Conservation (phyloP, 2,888 invertebrate genomes). For the Asteroscopus sphinx region DNA sequence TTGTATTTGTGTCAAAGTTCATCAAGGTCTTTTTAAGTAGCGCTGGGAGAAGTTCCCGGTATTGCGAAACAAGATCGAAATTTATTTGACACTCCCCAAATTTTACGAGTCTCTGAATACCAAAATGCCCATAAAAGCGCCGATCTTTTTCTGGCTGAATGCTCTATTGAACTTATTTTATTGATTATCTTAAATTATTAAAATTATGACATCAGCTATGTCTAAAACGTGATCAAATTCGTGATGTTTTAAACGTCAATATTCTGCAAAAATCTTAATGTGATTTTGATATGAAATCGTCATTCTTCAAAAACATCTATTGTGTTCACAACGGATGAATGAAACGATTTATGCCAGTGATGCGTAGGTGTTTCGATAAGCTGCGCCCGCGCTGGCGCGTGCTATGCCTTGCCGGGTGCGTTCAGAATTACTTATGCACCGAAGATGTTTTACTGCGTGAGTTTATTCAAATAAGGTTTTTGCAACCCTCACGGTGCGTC, state of each 20-base stretch:
- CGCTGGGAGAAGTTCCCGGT: slow-evolving; percentile 26
- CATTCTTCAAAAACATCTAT: slow-evolving; percentile 56
- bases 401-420: slow-evolving; percentile 62
- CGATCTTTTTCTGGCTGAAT: slow-evolving; percentile 8
- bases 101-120: slow-evolving; percentile 18
- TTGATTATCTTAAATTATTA: background rate
- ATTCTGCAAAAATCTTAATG: slow-evolving; percentile 9
- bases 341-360: slow-evolving; percentile 57
- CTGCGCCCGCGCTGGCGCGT: slow-evolving; percentile 60
- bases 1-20: slow-evolving; percentile 83
- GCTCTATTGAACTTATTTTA: background rate
- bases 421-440: slow-evolving; percentile 74
- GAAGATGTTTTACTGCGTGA: slow-evolving; percentile 64
- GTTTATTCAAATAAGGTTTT: slow-evolving; percentile 77
- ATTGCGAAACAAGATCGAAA: slow-evolving; percentile 23
- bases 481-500: slow-evolving; percentile 66
- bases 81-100: slow-evolving; percentile 44
- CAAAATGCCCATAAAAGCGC: slow-evolving; percentile 15
- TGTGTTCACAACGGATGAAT: slow-evolving; percentile 59
- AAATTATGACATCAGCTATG: background rate
- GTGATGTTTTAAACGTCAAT: background rate
- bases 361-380: slow-evolving; percentile 64
- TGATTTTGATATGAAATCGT: slow-evolving; percentile 10
- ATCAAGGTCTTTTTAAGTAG: slow-evolving; percentile 65
- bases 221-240: background rate